phyloP scores from a whole-genome alignment of 2,113 vertebrate species.

The Herpetotheres cachinnans region DNA sequence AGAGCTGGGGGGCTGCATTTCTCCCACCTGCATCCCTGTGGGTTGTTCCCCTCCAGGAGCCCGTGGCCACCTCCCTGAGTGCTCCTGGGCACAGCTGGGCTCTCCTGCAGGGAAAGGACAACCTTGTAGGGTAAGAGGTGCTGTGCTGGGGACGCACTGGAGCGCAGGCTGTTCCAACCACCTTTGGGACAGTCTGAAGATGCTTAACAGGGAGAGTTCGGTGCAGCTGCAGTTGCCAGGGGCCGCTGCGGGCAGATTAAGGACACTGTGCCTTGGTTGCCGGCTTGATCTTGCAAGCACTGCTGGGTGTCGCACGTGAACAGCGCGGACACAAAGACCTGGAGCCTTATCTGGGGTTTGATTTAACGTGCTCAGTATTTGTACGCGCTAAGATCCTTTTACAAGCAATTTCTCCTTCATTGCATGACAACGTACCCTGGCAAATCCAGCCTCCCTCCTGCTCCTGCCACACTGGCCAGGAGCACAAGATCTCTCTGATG shows the following conservation, averaged over 20 bases:
- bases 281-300: background rate
- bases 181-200: background rate
- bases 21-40: accelerated
- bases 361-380: background rate
- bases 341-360: background rate
- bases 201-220: accelerated
- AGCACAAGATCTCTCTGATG: background rate
- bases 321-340: accelerated
- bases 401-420: background rate
- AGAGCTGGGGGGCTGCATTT: background rate
- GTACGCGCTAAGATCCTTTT: background rate
- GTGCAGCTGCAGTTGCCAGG: background rate
- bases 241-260: background rate
- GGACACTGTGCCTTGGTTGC: background rate
- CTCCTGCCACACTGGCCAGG: background rate
- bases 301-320: background rate
- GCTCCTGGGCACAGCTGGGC: background rate
- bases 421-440: accelerated
- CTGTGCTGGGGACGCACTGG: background rate
- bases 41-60: background rate
- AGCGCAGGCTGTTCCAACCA: accelerated
- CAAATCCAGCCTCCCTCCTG: background rate
- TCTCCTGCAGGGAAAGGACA: background rate
- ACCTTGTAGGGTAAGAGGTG: accelerated
- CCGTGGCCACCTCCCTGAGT: accelerated